Percentiles rank a stretch among this genome's conserved stretches.
phyloP scores from a whole-genome alignment of 2,113 vertebrate species.

The Lasiurus borealis region DNA sequence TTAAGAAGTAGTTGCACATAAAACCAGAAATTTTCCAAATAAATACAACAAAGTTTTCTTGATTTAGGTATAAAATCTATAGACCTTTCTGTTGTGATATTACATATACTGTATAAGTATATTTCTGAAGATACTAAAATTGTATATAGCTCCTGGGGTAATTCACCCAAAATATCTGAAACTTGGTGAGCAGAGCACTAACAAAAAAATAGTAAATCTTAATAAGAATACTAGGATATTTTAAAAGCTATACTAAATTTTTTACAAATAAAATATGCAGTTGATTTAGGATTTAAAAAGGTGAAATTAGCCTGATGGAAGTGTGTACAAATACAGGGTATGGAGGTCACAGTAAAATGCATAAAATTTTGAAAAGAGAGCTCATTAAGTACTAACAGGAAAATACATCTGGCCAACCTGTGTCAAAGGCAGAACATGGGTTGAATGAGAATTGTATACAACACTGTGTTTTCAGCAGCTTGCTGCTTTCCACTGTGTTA shows the following conservation, averaged over 20 bases:
- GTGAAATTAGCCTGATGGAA: neutral
- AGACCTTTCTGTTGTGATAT: constrained; percentile 10
- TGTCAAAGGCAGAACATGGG: constrained; percentile 14
- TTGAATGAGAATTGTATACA: constrained; percentile 51
- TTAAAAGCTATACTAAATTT: constrained; percentile 20
- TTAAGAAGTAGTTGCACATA: constrained; percentile 49
- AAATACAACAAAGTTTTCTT: constrained; percentile 37
- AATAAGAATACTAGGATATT: neutral
- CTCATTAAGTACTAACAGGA: constrained; percentile 39
- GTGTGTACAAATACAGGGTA: neutral
- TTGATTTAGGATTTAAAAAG: neutral
- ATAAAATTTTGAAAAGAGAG: constrained; percentile 1
- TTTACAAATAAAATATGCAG: neutral
- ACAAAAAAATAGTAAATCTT: constrained; percentile 28
- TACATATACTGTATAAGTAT: neutral
- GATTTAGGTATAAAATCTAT: neutral
- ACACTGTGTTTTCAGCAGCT: constrained; percentile 33
- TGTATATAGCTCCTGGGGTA: neutral
- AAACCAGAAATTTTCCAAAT: constrained; percentile 26
- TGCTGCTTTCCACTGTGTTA: no score
- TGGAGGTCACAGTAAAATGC: neutral
- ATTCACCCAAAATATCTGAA: neutral
- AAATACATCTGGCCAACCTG: neutral
- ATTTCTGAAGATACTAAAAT: constrained; percentile 43
- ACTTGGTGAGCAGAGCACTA: constrained; percentile 31